A percentile compares a stretch with the other conserved stretches of the same genome.
Conservation (phyloP, 2,113 vertebrate species). For the Butastur rufipennis region DNA sequence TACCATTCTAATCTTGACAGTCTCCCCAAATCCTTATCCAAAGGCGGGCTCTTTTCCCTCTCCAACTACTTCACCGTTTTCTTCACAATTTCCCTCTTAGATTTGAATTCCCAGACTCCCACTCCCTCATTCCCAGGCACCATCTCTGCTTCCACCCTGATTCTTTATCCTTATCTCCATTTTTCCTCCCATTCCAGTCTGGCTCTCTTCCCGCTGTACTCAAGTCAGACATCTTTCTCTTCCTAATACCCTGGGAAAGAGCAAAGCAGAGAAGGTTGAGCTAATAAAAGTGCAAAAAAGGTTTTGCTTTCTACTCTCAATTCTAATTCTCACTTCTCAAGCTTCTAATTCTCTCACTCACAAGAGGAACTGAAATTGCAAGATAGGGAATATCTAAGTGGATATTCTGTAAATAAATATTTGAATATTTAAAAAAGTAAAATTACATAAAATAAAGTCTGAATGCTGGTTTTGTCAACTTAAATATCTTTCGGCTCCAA, state of each 20-base stretch:
- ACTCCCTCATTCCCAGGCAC: neutral
- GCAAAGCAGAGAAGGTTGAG: neutral
- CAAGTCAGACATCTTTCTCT: neutral
- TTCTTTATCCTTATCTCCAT: conserved; percentile 2
- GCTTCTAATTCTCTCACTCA: neutral
- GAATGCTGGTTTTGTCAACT: neutral
- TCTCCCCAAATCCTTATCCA: neutral
- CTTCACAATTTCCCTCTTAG: neutral
- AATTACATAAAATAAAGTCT: neutral
- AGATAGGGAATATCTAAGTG: neutral
- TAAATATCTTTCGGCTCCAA: neutral
- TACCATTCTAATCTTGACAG: neutral
- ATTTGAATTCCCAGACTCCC: neutral
- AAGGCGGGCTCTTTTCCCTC: neutral
- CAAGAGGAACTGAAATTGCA: neutral
- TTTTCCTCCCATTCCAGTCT: neutral
- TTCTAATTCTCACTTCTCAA: neutral
- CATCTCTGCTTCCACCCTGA: neutral
- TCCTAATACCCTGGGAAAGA: neutral
- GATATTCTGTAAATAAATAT: neutral
- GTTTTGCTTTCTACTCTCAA: neutral
- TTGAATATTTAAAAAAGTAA: neutral
- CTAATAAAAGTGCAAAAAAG: neutral
- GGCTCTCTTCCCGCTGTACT: neutral
- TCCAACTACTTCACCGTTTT: neutral